Evolutionary conservation across 2,113 vertebrate species (phyloP), one percentile per base, ranked within the genome.

Genomic region (Recurvirostra avosetta): DNA sequence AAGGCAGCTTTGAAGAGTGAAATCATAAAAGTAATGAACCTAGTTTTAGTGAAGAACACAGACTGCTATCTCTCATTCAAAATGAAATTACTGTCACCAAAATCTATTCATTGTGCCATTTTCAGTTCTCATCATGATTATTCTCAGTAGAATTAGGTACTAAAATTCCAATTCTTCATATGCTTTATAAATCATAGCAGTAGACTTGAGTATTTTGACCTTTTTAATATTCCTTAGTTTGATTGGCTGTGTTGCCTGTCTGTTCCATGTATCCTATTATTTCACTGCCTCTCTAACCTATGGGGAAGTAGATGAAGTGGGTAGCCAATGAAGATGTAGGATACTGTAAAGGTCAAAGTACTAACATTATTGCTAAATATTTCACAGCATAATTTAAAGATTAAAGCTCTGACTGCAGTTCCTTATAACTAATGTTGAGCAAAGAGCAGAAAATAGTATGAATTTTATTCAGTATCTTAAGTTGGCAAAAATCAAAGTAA

Each of bases 171-270:
- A 65, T 89, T 96, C 79, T 92, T 97, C 92, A 95, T 94, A 79
- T 93, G 76, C 95, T 97, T 97, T 94, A 97, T 96, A 97, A 95
- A 96, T 97, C 96, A 92, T 15, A 61, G 45, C 66, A 86, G 72
- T 90, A 96, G 86, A 81, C 61, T 97, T 95, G 91, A 97, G 55
- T 96, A 93, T 97, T 96, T 97, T 97, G 96, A 97, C 96, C 95
- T 97, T 97, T 97, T 94, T 68, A 97, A 91, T 96, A 97, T 95
- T 90, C 74, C 76, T 89, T 90, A 36, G 63, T 77, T 96, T 97
- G 94, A 97, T 59, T 97, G 89, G 92, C 40, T 92, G 34, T 55
- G 38, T 62, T 95, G n/a, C n/a, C 25, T 65, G 62, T 76, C 65
- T 92, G 20, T 94, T 96, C 85, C 23, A 73, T 59, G 73, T 72